Evolutionary conservation across 1,140 invertebrate species (phyloP).

Genomic region (Muscidifurax raptorellus): DNA sequence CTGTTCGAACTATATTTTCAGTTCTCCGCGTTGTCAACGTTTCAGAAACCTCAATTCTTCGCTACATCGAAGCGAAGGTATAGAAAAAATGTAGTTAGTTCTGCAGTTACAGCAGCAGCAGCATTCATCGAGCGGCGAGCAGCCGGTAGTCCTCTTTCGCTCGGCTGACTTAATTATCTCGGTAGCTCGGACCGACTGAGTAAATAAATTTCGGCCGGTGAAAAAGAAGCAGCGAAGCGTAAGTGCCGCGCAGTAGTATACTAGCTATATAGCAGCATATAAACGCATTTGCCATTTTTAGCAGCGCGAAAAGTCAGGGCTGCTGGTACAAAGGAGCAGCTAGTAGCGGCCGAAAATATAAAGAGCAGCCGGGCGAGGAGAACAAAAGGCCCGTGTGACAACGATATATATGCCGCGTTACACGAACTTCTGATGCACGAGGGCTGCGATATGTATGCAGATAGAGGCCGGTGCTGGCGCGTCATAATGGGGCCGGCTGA

Average conservation of each 20-base stretch:
- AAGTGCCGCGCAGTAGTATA: background rate
- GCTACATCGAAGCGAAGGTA: too few relatives aligned
- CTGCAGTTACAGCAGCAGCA: too few relatives aligned
- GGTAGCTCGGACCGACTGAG: background rate
- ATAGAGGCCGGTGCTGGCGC: background rate
- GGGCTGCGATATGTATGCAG: background rate
- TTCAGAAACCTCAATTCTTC: too few relatives aligned
- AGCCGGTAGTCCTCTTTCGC: background rate
- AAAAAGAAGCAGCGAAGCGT: background rate
- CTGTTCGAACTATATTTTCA: too few relatives aligned
- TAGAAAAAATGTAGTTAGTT: too few relatives aligned
- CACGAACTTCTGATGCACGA: too few relatives aligned
- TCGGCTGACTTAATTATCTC: background rate
- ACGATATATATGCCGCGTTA: background rate
- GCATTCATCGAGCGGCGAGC: too few relatives aligned
- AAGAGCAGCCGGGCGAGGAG: background rate
- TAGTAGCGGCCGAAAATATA: slow-evolving; percentile 1
- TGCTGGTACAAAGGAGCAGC: slow-evolving; percentile 25
- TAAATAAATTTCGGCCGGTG: background rate
- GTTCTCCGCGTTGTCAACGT: too few relatives aligned
- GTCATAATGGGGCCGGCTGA: slow-evolving; percentile 4
- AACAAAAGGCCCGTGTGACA: background rate
- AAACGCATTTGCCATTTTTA: background rate
- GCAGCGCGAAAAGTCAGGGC: background rate
- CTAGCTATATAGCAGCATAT: background rate